Conservation (phyloP, 2,888 invertebrate genomes). For the Tryphoninae sp. region DNA sequence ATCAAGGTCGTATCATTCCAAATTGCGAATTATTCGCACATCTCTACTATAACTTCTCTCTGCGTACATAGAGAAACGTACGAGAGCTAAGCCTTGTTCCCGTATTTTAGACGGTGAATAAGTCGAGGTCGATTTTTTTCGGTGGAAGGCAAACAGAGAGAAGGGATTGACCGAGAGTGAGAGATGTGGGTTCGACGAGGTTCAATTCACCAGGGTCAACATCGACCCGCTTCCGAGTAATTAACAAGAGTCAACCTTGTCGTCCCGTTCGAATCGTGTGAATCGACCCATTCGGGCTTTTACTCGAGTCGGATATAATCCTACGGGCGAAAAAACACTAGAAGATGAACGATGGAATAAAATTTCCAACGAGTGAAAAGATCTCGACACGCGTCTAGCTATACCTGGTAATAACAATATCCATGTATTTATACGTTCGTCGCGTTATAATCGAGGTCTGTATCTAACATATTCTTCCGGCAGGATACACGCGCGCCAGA, state of each 20-base stretch:
- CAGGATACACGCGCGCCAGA: background rate
- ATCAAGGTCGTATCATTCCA: too few relatives aligned
- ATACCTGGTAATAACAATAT: background rate
- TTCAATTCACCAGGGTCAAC: constrained; percentile 38
- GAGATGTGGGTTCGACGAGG: constrained; percentile 19
- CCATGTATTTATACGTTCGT: background rate
- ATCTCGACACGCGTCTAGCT: background rate
- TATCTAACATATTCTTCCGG: background rate
- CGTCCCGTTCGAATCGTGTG: constrained; percentile 25
- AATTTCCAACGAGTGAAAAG: background rate
- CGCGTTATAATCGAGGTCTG: background rate
- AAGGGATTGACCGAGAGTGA: background rate
- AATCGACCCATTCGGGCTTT: constrained; percentile 9
- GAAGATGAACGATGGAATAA: background rate
- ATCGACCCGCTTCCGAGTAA: constrained; percentile 39
- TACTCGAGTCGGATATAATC: background rate
- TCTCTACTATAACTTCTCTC: too few relatives aligned
- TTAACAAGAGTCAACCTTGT: constrained; percentile 39
- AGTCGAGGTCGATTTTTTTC: constrained; percentile 6
- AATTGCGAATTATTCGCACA: too few relatives aligned
- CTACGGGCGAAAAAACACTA: background rate
- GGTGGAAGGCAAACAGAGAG: background rate
- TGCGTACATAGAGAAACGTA: background rate
- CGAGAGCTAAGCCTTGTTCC: constrained; percentile 19
- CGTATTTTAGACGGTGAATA: constrained; percentile 34